Evolutionary conservation across 2,113 vertebrate species (phyloP).

Genomic region (Syrmaticus mikado): DNA sequence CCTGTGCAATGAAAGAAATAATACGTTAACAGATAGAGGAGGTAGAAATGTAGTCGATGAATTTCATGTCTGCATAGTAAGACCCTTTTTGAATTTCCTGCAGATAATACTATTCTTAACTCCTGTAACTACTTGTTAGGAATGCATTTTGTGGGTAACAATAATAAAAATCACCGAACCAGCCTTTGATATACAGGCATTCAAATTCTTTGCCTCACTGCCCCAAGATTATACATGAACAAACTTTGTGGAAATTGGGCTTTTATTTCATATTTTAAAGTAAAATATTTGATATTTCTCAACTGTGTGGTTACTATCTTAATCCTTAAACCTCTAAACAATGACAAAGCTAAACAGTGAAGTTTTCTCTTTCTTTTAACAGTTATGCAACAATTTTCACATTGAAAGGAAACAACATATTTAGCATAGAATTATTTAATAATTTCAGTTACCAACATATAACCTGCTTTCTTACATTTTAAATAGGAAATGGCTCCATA

Average conservation of each 20-base stretch:
- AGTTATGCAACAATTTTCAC: background rate
- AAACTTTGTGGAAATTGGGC: background rate
- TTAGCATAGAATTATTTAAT: background rate
- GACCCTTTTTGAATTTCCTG: conserved; percentile 16
- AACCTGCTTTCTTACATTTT: background rate
- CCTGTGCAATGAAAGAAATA: conserved; percentile 15
- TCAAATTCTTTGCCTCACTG: conserved; percentile 20
- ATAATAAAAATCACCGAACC: conserved; percentile 8
- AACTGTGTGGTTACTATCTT: background rate
- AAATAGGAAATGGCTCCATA: background rate
- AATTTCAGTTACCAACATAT: background rate
- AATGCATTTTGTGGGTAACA: conserved; percentile 27
- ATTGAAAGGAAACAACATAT: background rate
- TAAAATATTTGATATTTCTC: background rate
- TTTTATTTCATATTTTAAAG: background rate
- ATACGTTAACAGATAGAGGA: background rate
- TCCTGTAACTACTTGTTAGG: conserved; percentile 6
- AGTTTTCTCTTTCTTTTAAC: background rate
- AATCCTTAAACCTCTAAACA: background rate
- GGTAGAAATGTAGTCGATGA: background rate
- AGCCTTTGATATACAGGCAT: background rate
- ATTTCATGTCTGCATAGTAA: background rate
- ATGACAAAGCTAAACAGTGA: background rate
- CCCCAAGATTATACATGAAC: background rate
- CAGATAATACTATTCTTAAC: conserved; percentile 3